phyloP scores from a whole-genome alignment of 1,140 invertebrate genomes.

The Orussus abietinus region DNA sequence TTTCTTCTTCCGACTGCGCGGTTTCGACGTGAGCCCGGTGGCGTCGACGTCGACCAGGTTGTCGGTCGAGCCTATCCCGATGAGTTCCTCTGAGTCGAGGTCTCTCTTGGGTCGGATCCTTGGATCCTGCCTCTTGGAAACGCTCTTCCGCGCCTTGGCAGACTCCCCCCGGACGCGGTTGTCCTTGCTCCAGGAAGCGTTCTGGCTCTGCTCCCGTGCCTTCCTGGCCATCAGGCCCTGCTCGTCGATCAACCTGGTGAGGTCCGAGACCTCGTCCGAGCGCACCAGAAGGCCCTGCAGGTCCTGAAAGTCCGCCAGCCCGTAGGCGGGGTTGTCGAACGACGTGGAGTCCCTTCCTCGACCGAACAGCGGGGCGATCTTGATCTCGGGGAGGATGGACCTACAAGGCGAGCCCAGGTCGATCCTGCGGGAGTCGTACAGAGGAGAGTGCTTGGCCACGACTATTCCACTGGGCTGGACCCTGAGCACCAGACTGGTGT shows the following conservation, averaged over 20 bases:
- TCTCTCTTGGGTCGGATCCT: constrained; percentile 8
- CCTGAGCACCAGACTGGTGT: constrained; percentile 36
- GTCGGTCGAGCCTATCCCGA: constrained; percentile 51
- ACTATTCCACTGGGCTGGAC: constrained; percentile 10
- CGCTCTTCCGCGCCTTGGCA: constrained; percentile 4
- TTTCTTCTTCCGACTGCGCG: constrained; percentile 33
- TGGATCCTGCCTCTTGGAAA: constrained; percentile 14
- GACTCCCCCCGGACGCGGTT: constrained; percentile 9
- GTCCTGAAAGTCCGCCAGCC: constrained; percentile 39
- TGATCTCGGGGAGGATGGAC: constrained; percentile 33
- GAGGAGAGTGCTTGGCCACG: constrained; percentile 32
- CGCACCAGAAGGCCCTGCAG: constrained; percentile 36
- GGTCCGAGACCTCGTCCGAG: constrained; percentile 41
- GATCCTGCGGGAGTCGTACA: constrained; percentile 40
- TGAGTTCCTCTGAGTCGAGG: constrained; percentile 36
- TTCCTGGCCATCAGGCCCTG: constrained; percentile 17
- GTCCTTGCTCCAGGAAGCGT: neutral
- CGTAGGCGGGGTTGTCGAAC: constrained; percentile 50
- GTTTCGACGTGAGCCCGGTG: constrained; percentile 25
- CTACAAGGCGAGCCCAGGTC: constrained; percentile 44
- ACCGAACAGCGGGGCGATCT: constrained; percentile 28
- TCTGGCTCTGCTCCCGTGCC: constrained; percentile 15
- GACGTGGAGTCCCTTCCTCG: constrained; percentile 32
- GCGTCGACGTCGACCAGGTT: constrained; percentile 45
- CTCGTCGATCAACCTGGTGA: constrained; percentile 42